Evolutionary conservation across 2,797 vertebrate genomes (phyloP).

Genomic region (Periparus ater): DNA sequence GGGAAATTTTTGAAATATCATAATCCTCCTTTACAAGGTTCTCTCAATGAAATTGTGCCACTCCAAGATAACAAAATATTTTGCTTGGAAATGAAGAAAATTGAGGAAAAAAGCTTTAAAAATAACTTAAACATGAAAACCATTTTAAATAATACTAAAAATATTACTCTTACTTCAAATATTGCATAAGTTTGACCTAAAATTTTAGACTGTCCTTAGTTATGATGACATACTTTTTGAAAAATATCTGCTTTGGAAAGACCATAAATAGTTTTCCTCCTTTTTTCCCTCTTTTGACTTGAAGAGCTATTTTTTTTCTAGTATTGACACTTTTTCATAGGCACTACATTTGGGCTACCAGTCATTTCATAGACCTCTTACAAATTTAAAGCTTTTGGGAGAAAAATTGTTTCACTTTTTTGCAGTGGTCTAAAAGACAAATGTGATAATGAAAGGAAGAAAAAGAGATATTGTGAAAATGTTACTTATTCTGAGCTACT

Average conservation of each 20-base stretch:
- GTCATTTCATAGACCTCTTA: not conserved
- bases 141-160: not conserved
- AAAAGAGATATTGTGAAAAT: not conserved
- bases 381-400: not conserved
- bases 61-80: not conserved
- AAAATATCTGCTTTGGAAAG: not conserved
- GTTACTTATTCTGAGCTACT: not conserved
- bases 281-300: not conserved
- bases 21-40: not conserved
- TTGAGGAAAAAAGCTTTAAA: not conserved
- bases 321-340: not conserved
- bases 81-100: not conserved
- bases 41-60: not conserved
- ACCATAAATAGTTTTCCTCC: not conserved
- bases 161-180: not conserved
- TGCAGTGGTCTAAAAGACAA: not conserved
- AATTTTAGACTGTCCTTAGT: not conserved
- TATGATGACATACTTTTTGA: not conserved
- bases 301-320: not conserved
- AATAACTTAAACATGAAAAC: not conserved
- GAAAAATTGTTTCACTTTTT: not conserved
- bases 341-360: not conserved
- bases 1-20: not conserved
- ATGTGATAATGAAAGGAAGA: not conserved
- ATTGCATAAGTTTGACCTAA: not conserved